These are phyloP conservation scores for Nyctereutes procyonoides DNA, from an alignment of 2,113 vertebrate species.

Conservation along the genomic window DNA sequence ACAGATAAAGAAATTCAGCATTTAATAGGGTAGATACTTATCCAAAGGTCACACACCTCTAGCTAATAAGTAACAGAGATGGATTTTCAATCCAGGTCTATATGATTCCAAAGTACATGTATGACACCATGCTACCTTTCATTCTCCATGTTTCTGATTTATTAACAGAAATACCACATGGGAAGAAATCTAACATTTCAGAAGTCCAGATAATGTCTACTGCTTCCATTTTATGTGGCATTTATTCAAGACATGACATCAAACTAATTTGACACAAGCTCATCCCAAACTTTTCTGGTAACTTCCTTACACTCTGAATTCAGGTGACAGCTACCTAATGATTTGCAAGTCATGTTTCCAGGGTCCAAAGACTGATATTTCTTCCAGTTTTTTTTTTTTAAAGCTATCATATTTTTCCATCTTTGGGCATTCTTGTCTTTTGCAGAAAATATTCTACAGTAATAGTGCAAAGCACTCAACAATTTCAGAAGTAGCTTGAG, in stretches of 20 bases:
- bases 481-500: slow-evolving; percentile 59
- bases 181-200: slow-evolving; percentile 57
- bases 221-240: not conserved
- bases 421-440: slow-evolving; percentile 6
- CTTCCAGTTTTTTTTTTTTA: not conserved
- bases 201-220: not conserved
- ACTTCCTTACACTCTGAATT: slow-evolving; percentile 11
- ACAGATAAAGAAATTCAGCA: slow-evolving; percentile 54
- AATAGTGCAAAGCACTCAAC: slow-evolving; percentile 46
- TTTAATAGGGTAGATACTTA: slow-evolving; percentile 41
- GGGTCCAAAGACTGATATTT: slow-evolving; percentile 7
- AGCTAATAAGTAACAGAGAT: slow-evolving; percentile 71
- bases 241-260: slow-evolving; percentile 17
- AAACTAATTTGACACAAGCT: slow-evolving; percentile 26
- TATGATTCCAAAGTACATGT: slow-evolving; percentile 60
- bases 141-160: slow-evolving; percentile 11
- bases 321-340: slow-evolving; percentile 15
- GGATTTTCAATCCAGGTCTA: slow-evolving; percentile 36
- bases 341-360: not conserved
- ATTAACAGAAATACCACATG: not conserved
- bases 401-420: not conserved
- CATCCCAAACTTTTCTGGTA: slow-evolving; percentile 22
- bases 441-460: slow-evolving; percentile 22
- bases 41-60: not conserved
- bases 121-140: slow-evolving; percentile 35